Base-by-base conservation (phyloP, 2,113 vertebrate species). In the Zosterops hypoxanthus region DNA sequence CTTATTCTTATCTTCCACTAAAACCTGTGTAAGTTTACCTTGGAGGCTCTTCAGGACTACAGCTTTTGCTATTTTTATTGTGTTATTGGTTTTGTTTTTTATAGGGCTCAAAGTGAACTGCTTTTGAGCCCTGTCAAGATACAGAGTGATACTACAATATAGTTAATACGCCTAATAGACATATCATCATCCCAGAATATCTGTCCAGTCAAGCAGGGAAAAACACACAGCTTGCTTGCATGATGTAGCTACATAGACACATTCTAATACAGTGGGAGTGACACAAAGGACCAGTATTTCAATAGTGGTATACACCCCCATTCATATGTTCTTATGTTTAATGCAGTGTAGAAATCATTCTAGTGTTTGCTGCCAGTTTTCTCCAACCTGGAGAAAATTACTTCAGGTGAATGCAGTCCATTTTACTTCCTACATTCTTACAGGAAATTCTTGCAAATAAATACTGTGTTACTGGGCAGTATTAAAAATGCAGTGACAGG, bases 371-470 rank as follows among this genome's bases (percentile, higher is more conserved):
- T 76, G 41, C 56, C 42, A n/a, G 24, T 76, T 90, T 90, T 70
- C 33, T 81, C 12, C 34, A 72, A 56, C 26, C 33, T 61, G n/a
- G 28, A 79, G 64, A 91, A 94, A 69, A 80, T 36, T 1, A 14
- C 15, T 80, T 61, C 25, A 75, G n/a, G 65, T 59, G 16, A 89
- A 64, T 15, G 23, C 6, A 66, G 49, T 56, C 28, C 13, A 8
- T 88, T 88, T 75, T 55, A 69, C 41, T 72, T 15, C 26, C 73
- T 47, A 16, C 1, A 11, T 60, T 42, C 22, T 64, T 64, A 61
- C 14, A 80, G 50, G 50, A 92, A 94, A 75, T 82, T 61, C n/a
- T 73, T 81, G 57, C 47, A 93, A 86, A 78, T 85, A 84, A 86
- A 88, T 88, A 33, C 2, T 13, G 14, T 49, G 41, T 66, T 86